Evolutionary conservation across 2,113 vertebrate species (phyloP).

Genomic region (Sebastes schlegelii): DNA sequence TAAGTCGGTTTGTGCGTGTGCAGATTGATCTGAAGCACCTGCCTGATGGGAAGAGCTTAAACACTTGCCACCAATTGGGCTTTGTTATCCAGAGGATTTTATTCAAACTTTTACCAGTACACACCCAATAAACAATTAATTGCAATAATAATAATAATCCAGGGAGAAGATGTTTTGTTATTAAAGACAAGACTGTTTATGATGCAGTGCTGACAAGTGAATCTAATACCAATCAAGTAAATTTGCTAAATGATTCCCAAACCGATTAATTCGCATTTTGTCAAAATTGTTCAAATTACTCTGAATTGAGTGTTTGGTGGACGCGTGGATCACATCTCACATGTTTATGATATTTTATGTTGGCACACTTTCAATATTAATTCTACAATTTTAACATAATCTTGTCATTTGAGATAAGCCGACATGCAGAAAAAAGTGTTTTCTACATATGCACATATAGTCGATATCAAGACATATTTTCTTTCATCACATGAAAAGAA

Average conservation of each 20-base stretch:
- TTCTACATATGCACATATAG: background rate
- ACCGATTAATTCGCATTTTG: background rate
- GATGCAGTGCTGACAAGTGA: background rate
- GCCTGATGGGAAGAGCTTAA: background rate
- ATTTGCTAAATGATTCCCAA: background rate
- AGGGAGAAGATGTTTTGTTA: background rate
- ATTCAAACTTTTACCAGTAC: background rate
- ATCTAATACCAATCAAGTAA: background rate
- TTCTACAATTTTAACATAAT: background rate
- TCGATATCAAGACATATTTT: background rate
- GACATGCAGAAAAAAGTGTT: background rate
- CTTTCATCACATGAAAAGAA: background rate
- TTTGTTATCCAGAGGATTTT: background rate
- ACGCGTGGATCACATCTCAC: background rate
- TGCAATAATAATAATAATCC: background rate
- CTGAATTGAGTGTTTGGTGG: too few species aligned
- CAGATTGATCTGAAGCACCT: too few species aligned
- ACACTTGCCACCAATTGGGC: background rate
- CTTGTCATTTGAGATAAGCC: background rate
- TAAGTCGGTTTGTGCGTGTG: too few species aligned
- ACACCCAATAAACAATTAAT: background rate
- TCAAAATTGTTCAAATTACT: background rate
- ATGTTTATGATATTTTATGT: background rate
- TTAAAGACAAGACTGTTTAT: background rate
- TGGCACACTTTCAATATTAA: background rate